These are phyloP conservation scores for Pelosia muscerda DNA, from an alignment of 2,888 invertebrate genomes.

Conservation along the genomic window DNA sequence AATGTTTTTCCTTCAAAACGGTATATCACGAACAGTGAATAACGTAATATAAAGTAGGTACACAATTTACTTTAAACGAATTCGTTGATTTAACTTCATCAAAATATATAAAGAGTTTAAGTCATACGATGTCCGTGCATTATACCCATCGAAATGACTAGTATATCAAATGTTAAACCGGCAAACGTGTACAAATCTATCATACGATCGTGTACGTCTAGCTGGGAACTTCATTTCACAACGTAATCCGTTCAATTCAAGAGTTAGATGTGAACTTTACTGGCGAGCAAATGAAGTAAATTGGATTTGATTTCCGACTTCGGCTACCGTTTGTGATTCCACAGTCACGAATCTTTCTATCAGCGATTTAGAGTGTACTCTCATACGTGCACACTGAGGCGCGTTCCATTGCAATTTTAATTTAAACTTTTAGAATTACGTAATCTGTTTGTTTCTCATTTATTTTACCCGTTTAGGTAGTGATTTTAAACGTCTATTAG, in stretches of 20 bases:
- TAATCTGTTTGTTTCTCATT: background rate
- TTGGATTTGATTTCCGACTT: constrained; percentile 83
- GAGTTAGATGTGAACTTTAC: constrained; percentile 80
- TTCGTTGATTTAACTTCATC: constrained; percentile 13
- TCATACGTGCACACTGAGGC: constrained; percentile 42
- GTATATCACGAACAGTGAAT: too few relatives aligned
- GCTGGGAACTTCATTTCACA: constrained; percentile 67
- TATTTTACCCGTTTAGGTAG: too few relatives aligned
- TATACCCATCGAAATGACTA: constrained; percentile 47
- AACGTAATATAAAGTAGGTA: too few relatives aligned
- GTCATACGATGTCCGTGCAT: constrained; percentile 42
- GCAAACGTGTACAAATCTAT: constrained; percentile 57
- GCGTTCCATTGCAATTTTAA: constrained; percentile 26
- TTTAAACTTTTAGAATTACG: constrained; percentile 10
- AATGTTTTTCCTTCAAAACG: background rate
- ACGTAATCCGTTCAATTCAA: constrained; percentile 80
- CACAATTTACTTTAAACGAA: background rate
- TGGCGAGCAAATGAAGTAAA: constrained; percentile 83
- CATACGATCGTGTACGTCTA: constrained; percentile 50
- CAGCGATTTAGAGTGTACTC: constrained; percentile 57
- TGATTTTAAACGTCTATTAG: too few relatives aligned
- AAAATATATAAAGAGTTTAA: constrained; percentile 35
- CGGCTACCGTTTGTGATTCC: constrained; percentile 75
- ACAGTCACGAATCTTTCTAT: constrained; percentile 77
- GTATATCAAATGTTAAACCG: constrained; percentile 54